These are phyloP conservation scores for Somateria mollissima DNA, from an alignment of 2,797 vertebrate species.

Conservation along the genomic window DNA sequence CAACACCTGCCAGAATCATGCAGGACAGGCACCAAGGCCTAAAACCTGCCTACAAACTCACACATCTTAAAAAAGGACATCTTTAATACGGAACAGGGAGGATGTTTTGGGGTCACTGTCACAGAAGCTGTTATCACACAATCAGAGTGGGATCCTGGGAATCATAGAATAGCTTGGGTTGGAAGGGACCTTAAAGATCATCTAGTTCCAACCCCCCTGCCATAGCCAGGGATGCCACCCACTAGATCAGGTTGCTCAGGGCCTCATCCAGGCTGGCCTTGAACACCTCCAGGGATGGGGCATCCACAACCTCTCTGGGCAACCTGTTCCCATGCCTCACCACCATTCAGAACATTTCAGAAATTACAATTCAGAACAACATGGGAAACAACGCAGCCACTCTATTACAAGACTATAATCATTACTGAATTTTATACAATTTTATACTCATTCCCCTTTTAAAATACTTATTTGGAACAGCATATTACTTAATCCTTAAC, in stretches of 20 bases:
- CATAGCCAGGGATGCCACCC: no score
- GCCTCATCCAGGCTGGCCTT: no score
- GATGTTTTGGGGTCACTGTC: neutral
- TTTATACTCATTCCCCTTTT: neutral
- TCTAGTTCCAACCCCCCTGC: no score
- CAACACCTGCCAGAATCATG: neutral
- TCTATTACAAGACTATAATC: neutral
- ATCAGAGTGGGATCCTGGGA: neutral
- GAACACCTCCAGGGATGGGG: no score
- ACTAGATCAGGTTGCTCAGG: no score
- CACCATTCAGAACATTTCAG: no score
- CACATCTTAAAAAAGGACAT: neutral
- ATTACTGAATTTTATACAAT: neutral
- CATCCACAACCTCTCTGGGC: no score
- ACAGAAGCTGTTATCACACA: neutral
- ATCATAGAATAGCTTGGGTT: no score
- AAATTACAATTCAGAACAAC: neutral
- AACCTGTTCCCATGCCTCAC: no score
- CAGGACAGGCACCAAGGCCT: neutral
- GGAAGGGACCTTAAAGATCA: no score
- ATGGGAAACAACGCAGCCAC: neutral
- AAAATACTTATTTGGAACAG: neutral
- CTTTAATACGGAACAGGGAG: accelerated
- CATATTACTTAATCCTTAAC: neutral
- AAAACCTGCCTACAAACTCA: neutral